phyloP scores from a whole-genome alignment of 2,113 vertebrate genomes.

The Collichthys lucidus region DNA sequence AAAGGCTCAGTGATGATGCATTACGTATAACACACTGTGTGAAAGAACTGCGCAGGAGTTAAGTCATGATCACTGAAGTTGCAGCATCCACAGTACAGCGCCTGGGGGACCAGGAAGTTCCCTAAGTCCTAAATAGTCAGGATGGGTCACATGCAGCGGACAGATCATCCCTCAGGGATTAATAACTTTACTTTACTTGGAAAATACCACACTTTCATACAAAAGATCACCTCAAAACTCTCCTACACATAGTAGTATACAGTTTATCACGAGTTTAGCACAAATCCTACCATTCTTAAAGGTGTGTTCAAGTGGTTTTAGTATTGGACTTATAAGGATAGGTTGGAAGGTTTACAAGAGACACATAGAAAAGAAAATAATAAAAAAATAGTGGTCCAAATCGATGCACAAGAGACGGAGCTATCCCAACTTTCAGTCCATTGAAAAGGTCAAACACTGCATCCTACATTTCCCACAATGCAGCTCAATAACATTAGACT shows the following conservation, averaged over 20 bases:
- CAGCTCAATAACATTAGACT: not conserved
- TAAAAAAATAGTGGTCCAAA: not conserved
- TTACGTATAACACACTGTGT: conserved; percentile 33
- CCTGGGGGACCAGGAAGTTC: conserved; percentile 17
- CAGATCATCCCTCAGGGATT: conserved; percentile 27
- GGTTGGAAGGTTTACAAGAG: not conserved
- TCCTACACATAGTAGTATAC: too few species aligned
- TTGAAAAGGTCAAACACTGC: not conserved
- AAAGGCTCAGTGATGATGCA: conserved; percentile 50
- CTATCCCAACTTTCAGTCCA: not conserved
- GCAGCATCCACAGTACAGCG: conserved; percentile 3
- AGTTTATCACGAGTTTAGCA: not conserved
- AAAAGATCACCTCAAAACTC: not conserved
- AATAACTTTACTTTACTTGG: not conserved
- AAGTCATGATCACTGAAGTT: conserved; percentile 54
- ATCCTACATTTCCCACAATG: not conserved
- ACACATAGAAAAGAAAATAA: not conserved
- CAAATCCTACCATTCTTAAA: not conserved
- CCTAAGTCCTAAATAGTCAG: conserved; percentile 42
- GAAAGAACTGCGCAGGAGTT: conserved; percentile 39
- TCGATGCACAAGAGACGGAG: too few species aligned
- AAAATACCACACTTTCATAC: not conserved
- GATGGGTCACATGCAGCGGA: conserved; percentile 33
- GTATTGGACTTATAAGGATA: too few species aligned
- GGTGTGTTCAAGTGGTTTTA: too few species aligned